Base-by-base conservation (phyloP, 2,888 invertebrate genomes). In the Eupsilia transversa region DNA sequence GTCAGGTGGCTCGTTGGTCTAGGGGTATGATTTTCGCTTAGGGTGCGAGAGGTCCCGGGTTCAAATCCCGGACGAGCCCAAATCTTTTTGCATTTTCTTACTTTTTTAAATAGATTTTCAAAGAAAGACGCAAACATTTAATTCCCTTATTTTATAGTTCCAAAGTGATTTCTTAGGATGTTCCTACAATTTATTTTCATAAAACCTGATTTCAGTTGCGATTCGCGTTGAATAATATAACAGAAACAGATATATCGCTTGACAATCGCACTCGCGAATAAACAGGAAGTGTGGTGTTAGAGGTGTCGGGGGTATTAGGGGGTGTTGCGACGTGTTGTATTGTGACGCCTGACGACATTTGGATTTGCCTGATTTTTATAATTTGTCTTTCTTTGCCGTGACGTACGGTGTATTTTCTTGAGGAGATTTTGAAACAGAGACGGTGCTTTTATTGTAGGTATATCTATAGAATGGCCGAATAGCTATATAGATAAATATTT, bases 41-140 rank as follows among this genome's bases (percentile, higher is more conserved):
- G 96, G 96, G 96, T 96, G 96, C 96, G 96, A 96, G 96, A 96
- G 96, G 96, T 96, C 96, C 96, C 96, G 95, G 95, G 95, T 96
- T 96, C 95, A 96, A 96, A 95, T 96, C 95, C 96, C 95, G 95
- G 95, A 94, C 95, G 95, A 96, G 95, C 95, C 95, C 95, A 87
- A 88, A n/a, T 49, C 59, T 81, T 83, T 89, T 90, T 63, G 57
- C 17, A 30, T 57, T 66, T 77, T 46, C 3, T 59, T 12, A 30
- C 4, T 3, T 12, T 63, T 72, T 59, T 72, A 56, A 4, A 2
- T 6, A 20, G 17, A 27, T 54, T 65, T 74, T 59, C 43, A 38
- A 10, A 10, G 20, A 59, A 49, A 27, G 27, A 52, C 9, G 20
- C 23, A 33, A 64, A 49, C 43, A 46, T 65, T 72, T 67, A 38